Evolutionary conservation across 2,888 invertebrate species (phyloP).

Genomic region (Frankliniella fusca): DNA sequence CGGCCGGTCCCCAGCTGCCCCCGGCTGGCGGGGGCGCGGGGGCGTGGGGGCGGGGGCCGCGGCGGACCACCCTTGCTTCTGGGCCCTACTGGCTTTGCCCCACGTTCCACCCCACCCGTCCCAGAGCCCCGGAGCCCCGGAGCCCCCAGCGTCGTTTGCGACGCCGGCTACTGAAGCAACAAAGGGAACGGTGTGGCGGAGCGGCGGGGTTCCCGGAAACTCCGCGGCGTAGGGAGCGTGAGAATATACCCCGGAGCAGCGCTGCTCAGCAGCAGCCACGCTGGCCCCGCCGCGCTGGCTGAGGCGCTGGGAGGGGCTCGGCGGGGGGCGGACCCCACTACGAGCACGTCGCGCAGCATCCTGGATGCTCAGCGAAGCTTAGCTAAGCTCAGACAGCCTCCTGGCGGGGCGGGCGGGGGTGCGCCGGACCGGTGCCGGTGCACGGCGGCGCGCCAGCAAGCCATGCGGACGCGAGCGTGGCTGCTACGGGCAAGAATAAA

Average conservation of each 20-base stretch:
- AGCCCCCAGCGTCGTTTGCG: slow-evolving; percentile 25
- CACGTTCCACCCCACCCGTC: not conserved
- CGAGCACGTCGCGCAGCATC: too few species aligned
- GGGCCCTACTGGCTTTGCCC: not conserved
- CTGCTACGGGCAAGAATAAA: not conserved
- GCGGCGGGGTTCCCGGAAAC: not conserved
- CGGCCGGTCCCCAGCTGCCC: not conserved
- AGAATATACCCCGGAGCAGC: slow-evolving; percentile 13
- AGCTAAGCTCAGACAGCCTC: too few species aligned
- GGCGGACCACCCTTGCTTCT: not conserved
- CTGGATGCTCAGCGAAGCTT: too few species aligned
- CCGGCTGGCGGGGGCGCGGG: not conserved
- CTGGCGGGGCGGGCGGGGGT: too few species aligned
- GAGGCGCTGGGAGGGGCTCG: not conserved
- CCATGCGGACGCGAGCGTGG: too few species aligned
- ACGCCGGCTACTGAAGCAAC: slow-evolving; percentile 10
- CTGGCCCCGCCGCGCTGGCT: not conserved
- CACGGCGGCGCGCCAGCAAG: too few species aligned
- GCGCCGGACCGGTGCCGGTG: not conserved
- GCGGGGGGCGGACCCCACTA: too few species aligned
- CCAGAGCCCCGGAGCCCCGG: not conserved
- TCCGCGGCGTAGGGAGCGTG: not conserved
- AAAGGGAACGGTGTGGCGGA: not conserved
- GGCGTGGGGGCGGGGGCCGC: not conserved
- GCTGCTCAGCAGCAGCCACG: too few species aligned